Evolutionary conservation across 2,113 vertebrate species (phyloP).

Genomic region (Hippocampus guttulatus): DNA sequence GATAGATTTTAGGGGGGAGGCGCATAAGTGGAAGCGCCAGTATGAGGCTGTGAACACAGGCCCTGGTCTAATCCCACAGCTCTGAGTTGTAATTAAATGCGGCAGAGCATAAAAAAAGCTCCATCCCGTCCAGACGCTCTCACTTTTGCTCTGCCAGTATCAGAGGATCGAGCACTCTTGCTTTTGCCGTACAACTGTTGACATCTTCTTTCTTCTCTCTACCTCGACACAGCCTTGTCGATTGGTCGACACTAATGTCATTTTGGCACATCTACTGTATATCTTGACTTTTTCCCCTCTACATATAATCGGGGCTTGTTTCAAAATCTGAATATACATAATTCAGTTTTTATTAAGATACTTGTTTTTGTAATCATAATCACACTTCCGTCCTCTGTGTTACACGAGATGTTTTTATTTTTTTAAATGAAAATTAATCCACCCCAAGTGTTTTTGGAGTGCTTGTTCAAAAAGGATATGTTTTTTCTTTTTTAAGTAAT

Average conservation of each 20-base stretch:
- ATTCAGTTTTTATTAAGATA: too few species aligned
- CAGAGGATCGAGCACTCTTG: constrained; percentile 76
- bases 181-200: constrained; percentile 78
- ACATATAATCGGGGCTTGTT: too few species aligned
- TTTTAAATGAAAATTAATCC: neutral
- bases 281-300: too few species aligned
- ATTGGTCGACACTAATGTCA: too few species aligned
- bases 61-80: constrained; percentile 72
- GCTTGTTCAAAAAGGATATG: too few species aligned
- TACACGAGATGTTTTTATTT: too few species aligned
- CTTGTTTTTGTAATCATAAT: too few species aligned
- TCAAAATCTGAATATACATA: too few species aligned
- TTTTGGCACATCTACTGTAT: too few species aligned
- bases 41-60: constrained; percentile 74
- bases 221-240: constrained; percentile 42
- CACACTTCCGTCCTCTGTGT: too few species aligned
- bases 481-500: neutral
- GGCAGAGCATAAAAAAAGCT: constrained; percentile 60
- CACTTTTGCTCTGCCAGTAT: constrained; percentile 74
- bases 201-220: constrained; percentile 60
- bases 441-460: too few species aligned
- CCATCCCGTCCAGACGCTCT: constrained; percentile 74
- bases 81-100: constrained; percentile 73
- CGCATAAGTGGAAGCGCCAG: constrained; percentile 53
- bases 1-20: constrained; percentile 46